phyloP scores from a whole-genome alignment of 2,888 invertebrate species.

The Trachelus tabidus region DNA sequence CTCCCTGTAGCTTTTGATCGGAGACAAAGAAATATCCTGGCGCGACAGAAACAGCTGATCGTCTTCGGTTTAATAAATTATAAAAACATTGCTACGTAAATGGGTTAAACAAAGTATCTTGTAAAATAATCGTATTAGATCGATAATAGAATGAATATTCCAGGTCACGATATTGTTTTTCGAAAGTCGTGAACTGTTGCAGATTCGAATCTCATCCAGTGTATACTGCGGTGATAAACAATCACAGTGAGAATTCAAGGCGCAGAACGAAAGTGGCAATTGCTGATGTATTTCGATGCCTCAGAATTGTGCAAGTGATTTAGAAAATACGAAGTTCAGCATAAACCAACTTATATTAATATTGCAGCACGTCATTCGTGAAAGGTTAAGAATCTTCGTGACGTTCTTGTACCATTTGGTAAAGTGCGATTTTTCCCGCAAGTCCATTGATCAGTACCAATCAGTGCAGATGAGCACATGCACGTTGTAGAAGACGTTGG shows the following conservation, averaged over 20 bases:
- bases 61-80: not conserved
- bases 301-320: not conserved
- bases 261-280: not conserved
- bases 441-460: not conserved
- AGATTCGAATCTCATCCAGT: not conserved
- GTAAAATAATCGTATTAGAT: not conserved
- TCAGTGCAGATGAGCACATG: not conserved
- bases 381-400: too few species aligned
- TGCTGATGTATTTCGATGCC: not conserved
- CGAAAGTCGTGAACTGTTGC: not conserved
- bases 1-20: not conserved
- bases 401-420: too few species aligned
- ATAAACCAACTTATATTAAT: too few species aligned
- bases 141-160: not conserved
- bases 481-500: not conserved
- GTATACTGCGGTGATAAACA: not conserved
- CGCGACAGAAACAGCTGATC: not conserved
- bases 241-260: not conserved
- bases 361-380: too few species aligned
- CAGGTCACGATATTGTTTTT: not conserved
- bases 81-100: not conserved
- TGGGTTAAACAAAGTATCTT: not conserved
- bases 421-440: not conserved
- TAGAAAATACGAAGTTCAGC: too few species aligned
- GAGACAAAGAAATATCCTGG: not conserved